Evolutionary conservation across 1,140 invertebrate species (phyloP).

Genomic region (Aleiodes sp.): DNA sequence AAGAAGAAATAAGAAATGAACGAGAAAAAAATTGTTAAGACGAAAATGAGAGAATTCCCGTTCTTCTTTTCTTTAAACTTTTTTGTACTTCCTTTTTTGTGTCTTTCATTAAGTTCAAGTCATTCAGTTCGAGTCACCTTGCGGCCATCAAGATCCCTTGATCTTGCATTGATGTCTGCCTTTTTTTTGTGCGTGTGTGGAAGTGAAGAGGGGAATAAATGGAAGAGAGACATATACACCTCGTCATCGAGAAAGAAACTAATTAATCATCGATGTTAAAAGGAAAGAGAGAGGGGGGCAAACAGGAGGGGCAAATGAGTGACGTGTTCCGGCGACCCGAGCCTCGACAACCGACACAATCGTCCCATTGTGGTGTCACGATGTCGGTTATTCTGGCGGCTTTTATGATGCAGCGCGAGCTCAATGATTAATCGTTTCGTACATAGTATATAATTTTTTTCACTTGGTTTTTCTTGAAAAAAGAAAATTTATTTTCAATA

Average conservation of each 20-base stretch:
- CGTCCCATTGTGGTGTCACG: neutral
- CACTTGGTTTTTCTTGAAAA: neutral
- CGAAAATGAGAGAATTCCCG: neutral
- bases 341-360: slow-evolving; percentile 2
- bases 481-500: too few species aligned
- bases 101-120: too few species aligned
- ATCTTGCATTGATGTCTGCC: too few species aligned
- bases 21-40: neutral
- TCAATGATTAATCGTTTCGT: slow-evolving; percentile 6
- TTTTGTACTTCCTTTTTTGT: too few species aligned
- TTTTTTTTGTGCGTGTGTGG: neutral
- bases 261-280: slow-evolving; percentile 11
- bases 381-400: neutral
- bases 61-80: too few species aligned
- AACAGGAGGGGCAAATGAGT: slow-evolving; percentile 3
- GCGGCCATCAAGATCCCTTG: neutral
- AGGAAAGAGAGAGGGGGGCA: neutral
- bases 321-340: slow-evolving; percentile 12
- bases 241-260: slow-evolving; percentile 14
- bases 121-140: neutral
- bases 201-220: neutral
- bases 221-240: neutral
- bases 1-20: slow-evolving; percentile 6
- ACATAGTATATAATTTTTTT: too few species aligned
- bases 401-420: neutral